phyloP scores from a whole-genome alignment of 1,140 invertebrate genomes.

The Drosophila tristis region DNA sequence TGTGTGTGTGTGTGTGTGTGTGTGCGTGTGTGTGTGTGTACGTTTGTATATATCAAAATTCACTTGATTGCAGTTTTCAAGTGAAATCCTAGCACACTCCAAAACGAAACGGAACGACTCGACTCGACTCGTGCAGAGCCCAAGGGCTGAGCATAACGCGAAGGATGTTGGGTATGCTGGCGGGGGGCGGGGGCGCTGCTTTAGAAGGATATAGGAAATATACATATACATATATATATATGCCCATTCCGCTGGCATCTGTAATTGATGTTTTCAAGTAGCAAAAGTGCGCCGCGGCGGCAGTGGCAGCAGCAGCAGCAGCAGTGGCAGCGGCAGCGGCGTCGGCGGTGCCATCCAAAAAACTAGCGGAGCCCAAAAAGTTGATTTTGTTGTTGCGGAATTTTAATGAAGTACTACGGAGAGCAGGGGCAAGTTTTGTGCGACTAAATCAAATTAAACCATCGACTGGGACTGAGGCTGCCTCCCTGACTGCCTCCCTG shows the following conservation, averaged over 20 bases:
- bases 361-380: slow-evolving; percentile 62
- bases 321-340: too few species aligned
- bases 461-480: slow-evolving; percentile 10
- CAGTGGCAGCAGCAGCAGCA: too few species aligned
- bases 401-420: slow-evolving; percentile 73
- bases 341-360: slow-evolving; percentile 32
- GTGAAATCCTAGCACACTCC: slow-evolving; percentile 81
- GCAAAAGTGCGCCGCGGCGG: slow-evolving; percentile 51
- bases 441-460: slow-evolving; percentile 81
- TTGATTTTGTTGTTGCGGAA: slow-evolving; percentile 78
- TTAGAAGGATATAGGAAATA: slow-evolving; percentile 48
- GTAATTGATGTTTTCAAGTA: slow-evolving; percentile 77
- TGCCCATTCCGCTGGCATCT: slow-evolving; percentile 17
- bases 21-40: slow-evolving; percentile 4
- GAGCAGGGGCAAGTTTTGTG: slow-evolving; percentile 66
- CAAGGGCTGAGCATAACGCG: slow-evolving; percentile 63
- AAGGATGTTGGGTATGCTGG: slow-evolving; percentile 8
- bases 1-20: not conserved
- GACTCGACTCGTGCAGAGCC: slow-evolving; percentile 10
- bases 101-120: slow-evolving; percentile 58
- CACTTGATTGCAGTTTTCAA: slow-evolving; percentile 83
- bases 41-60: slow-evolving; percentile 62
- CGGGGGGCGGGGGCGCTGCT: not conserved
- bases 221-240: slow-evolving; percentile 45
- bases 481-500: too few species aligned